A percentile compares a stretch with the other conserved stretches of the same genome.
Conservation (phyloP, 2,888 invertebrate species). For the Linnaemya vulpina region DNA sequence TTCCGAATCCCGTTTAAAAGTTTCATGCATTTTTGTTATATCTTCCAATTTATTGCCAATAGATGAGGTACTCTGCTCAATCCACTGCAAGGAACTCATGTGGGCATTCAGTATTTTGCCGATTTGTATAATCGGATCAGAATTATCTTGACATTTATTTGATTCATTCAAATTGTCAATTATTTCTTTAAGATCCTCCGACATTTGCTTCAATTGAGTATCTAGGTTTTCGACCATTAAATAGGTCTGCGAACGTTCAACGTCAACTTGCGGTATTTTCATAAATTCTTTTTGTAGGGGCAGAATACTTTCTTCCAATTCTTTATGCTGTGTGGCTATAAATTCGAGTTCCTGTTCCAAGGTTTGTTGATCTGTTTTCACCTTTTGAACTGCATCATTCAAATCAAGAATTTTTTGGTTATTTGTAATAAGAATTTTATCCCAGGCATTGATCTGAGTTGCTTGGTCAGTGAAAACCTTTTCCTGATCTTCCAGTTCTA, state of each 20-base stretch:
- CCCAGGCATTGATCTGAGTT: slow-evolving; percentile 98
- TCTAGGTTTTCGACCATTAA: slow-evolving; percentile 94
- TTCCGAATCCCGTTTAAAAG: slow-evolving; percentile 89
- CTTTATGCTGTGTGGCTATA: slow-evolving; percentile 95
- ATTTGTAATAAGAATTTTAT: slow-evolving; percentile 93
- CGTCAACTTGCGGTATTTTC: slow-evolving; percentile 89
- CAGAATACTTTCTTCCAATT: slow-evolving; percentile 92
- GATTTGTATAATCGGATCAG: slow-evolving; percentile 96
- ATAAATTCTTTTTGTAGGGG: slow-evolving; percentile 93
- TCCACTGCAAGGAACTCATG: slow-evolving; percentile 97
- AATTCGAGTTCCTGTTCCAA: slow-evolving; percentile 97
- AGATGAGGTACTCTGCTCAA: slow-evolving; percentile 92
- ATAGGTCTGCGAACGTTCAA: slow-evolving; percentile 96
- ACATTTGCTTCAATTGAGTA: slow-evolving; percentile 96
- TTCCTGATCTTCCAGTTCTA: slow-evolving; percentile 92
- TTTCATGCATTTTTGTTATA: slow-evolving; percentile 90
- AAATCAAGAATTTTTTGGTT: slow-evolving; percentile 95
- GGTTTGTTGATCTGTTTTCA: slow-evolving; percentile 94
- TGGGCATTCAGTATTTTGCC: slow-evolving; percentile 97
- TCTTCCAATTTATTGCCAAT: slow-evolving; percentile 92
- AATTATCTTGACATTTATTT: slow-evolving; percentile 91
- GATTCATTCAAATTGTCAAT: slow-evolving; percentile 96
- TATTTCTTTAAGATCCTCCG: slow-evolving; percentile 96
- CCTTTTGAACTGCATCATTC: slow-evolving; percentile 93
- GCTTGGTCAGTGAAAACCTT: slow-evolving; percentile 96